These are phyloP conservation scores for roundworm (Caenorhabditis elegans) DNA, from an alignment of 1,140 invertebrate genomes.

Conservation along the genomic window WBcel235 BX284602.5:10456001-10456500, in stretches of 20 bases:
- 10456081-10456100: background rate
- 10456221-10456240: too few relatives aligned
- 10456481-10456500: background rate
- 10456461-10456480: background rate
- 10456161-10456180: constrained; percentile 4
- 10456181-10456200: background rate
- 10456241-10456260: too few relatives aligned
- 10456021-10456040: too few relatives aligned
- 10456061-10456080: background rate
- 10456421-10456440: background rate
- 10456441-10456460: background rate
- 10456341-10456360: too few relatives aligned
- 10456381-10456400: too few relatives aligned
- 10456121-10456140: background rate
- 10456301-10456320: too few relatives aligned
- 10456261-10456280: too few relatives aligned
- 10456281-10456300: too few relatives aligned
- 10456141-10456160: background rate
- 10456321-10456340: too few relatives aligned
- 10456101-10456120: constrained; percentile 20
- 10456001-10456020: too few relatives aligned
- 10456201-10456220: too few relatives aligned
- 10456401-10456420: background rate
- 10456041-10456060: constrained; percentile 4
- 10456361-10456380: too few relatives aligned